These are phyloP conservation scores for Acrobasis suavella DNA, from an alignment of 2,888 invertebrate species.

Conservation along the genomic window DNA sequence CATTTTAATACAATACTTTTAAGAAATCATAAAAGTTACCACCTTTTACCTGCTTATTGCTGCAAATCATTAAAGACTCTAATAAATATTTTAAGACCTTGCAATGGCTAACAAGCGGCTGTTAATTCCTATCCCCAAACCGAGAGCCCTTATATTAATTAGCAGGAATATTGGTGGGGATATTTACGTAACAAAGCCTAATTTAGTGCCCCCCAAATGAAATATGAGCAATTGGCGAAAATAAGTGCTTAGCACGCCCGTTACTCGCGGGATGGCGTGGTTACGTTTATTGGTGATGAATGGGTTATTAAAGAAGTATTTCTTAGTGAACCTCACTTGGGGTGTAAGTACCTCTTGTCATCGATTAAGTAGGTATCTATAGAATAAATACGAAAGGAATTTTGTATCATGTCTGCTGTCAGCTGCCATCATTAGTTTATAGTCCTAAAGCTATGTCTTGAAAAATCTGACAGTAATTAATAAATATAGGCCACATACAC, in stretches of 20 bases:
- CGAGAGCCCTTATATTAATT: constrained; percentile 77
- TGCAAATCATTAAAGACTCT: constrained; percentile 2
- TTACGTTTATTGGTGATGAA: constrained; percentile 16
- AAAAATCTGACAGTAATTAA: too few relatives aligned
- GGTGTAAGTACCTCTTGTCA: background rate
- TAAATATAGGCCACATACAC: too few relatives aligned
- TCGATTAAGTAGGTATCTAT: background rate
- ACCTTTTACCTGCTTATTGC: background rate
- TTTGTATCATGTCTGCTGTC: too few relatives aligned
- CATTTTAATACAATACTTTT: background rate
- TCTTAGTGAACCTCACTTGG: background rate
- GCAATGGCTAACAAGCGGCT: constrained; percentile 45
- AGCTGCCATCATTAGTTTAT: too few relatives aligned
- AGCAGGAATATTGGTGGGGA: constrained; percentile 76
- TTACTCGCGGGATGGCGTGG: constrained; percentile 15
- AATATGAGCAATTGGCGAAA: constrained; percentile 76
- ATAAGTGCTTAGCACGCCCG: constrained; percentile 63
- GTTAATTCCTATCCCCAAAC: constrained; percentile 53
- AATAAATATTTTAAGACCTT: constrained; percentile 19
- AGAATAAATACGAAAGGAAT: too few relatives aligned
- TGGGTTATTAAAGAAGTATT: constrained; percentile 16
- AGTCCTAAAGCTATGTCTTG: too few relatives aligned
- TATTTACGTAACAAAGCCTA: constrained; percentile 80
- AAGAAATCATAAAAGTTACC: background rate
- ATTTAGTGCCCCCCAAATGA: constrained; percentile 75